Base-by-base conservation (phyloP, 2,797 vertebrate genomes). In the Scarus forsteni region DNA sequence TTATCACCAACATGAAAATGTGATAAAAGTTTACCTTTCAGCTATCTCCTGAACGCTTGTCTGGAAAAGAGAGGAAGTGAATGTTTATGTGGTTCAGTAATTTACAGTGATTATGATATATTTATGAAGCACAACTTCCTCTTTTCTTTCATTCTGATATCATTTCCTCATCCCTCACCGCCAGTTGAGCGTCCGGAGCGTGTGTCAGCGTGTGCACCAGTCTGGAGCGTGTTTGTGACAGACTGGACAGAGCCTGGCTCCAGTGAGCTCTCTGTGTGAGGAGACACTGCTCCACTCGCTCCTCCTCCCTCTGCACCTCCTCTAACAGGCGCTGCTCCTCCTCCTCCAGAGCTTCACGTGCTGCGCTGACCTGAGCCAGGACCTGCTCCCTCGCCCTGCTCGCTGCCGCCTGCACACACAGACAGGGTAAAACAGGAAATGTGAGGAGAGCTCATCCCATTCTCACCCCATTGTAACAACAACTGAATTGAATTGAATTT, bases 271-370 rank as follows among this genome's bases (percentile, higher is more conserved):
- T 91, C 91, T 99, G 97, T 0, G 97, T 98, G 69, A 98, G 93
- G 83, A 98, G 95, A 54, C 96, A 97, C 93, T 98, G 96, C 77
- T 98, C 96, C 1, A 93, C 95, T 3, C 95, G 88, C 86, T 99
- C 97, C 88, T 98, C 96, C 86, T 99, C 97, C 0, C 65, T 60
- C 0, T 98, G 97, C 77, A 97, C 95, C 77, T 83, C 89, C 84
- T 99, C 97, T 86, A 98, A 82, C 57, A 99, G 76, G 10, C 91
- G 91, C 94, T 99, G 97, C 84, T 99, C 97, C 83, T 98, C 97
- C 0, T 94, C 95, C 66, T 99, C 97, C 10, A 98, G 94, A 7
- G 92, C 91, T 1, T 94, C 95, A 8, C 96, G 93, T 36, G 96
- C 95, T 0, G 93, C 88, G 2, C 81, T 93, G 80, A 97, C 88